Evolutionary conservation across 92 coral and sea anemone genomes (phyloP), one percentile per base, ranked within the genome.

Genomic region (Palythoa grandis): DNA sequence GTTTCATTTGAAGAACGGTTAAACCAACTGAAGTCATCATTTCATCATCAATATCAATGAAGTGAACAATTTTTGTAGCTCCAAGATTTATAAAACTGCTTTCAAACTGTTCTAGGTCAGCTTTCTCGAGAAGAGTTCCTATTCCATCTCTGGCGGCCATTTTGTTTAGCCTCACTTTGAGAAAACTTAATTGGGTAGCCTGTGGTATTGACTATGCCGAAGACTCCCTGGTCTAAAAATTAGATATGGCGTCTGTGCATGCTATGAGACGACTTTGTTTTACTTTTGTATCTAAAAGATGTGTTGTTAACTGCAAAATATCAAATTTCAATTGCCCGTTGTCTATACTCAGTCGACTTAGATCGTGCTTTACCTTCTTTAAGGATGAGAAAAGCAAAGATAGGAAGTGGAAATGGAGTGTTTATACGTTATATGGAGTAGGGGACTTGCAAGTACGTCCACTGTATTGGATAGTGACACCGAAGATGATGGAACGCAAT

Each of bases 61-160:
- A 17, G 72, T 67, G 72, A 67, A 67, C 63, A 57, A 57, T 57
- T 57, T 57, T 57, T 57, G 63, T 43, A 43, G 60, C 56, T 43
- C 79, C 79, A 74, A 74, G 60, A 67, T 67, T 67, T 67, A 67
- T 4, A 67, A 67, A 67, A 11, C 72, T 67, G 72, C 12, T 67
- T 70, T 70, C 74, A 70, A 70, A 70, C 74, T 70, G 74, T 70
- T 70, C 48, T 37, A 70, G 74, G 48, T 3, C 74, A 70, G 74
- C 74, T 37, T 70, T 70, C 16, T 70, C 48, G 15, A 70, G 74
- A 7, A 70, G 74, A 70, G 74, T 2, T 70, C 52, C 15, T 70
- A 70, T 70, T 70, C 48, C 74, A 70, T 70, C 74, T 70, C 48
- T 70, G 48, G 74, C 74, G 52, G 74, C 74, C 74, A 70, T 70